Percentiles rank a stretch among this genome's conserved stretches.
Conservation (phyloP, 1,140 invertebrate species). For the Pygmarrhopalites habei region DNA sequence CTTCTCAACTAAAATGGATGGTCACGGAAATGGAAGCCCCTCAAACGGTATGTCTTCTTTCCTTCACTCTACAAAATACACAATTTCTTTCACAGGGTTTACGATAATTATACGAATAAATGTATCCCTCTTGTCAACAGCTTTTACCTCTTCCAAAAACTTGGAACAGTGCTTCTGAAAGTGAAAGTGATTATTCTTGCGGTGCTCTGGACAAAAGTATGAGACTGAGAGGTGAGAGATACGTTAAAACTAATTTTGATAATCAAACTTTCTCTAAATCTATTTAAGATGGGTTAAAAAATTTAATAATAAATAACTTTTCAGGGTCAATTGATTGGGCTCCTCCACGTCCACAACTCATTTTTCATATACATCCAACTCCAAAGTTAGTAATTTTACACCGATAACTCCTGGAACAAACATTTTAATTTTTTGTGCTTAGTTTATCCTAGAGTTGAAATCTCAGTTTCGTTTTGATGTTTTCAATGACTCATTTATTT, state of each 20-base stretch:
- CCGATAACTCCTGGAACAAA: no score
- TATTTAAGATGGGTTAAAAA: no score
- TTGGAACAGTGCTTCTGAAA: conserved; percentile 57
- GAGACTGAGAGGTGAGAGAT: conserved; percentile 63
- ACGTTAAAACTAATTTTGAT: no score
- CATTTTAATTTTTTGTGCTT: no score
- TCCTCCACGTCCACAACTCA: conserved; percentile 73
- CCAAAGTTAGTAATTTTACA: conserved; percentile 55
- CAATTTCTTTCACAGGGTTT: no score
- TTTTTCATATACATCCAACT: conserved; percentile 66
- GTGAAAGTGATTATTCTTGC: conserved; percentile 41
- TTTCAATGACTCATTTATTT: conserved; percentile 39
- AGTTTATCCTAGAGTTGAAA: no score
- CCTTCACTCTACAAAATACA: no score
- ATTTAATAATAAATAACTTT: no score
- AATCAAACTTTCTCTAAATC: no score
- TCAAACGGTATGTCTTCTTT: no score
- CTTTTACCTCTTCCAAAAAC: conserved; percentile 67
- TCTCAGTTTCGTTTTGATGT: neutral
- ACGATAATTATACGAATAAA: no score
- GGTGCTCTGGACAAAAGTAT: conserved; percentile 44
- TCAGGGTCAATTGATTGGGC: conserved; percentile 76
- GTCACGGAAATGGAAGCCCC: conserved; percentile 71
- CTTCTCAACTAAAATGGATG: conserved; percentile 73
- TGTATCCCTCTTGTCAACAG: no score